Evolutionary conservation across 2,888 invertebrate species (phyloP), one percentile per base, ranked within the genome.

Genomic region (Taenaris catops): DNA sequence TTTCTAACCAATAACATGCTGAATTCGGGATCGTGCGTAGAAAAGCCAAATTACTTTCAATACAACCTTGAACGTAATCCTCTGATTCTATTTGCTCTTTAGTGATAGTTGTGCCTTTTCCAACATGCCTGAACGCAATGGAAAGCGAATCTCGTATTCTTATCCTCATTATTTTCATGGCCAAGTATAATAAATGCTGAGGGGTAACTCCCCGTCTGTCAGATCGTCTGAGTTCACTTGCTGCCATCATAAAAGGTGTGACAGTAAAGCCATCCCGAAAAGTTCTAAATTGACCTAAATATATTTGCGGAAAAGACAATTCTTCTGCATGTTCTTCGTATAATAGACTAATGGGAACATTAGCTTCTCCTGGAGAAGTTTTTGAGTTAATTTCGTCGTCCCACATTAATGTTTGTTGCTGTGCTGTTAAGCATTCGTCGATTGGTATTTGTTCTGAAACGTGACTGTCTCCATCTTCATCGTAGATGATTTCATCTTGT

Each of bases 251-350:
- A 50, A 50, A 65, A 10, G 62, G 62, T 45, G 68, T 65, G 1
- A 58, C 59, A 35, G 34, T 32, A 44, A 70, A 41, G 6, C 44
- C 52, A 36, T 41, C 44, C 24, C 48, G 26, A 44, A 66, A 72
- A 2, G 25, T 40, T 31, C 69, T 48, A 1, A 48, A 48, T 27
- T 67, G 23, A 3, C 73, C 73, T 11, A 37, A 53, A 53, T 76
- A 78, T 48, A 74, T 73, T 3, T 53, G 4, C 2, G 71, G 73
- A 50, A 75, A 73, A 1, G 71, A 69, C 8, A 74, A 29, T 34
- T 74, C 72, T 60, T 72, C 71, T 5, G 66, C 66, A 54, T 70
- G 62, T 38, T 48, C 49, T 43, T 71, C 71, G 25, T 58, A 65
- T 45, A 72, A 44, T 33, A 64, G 53, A 48, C 54, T 62, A 0